Base-by-base conservation (phyloP, 2,888 invertebrate genomes). In the Dilophus febrilis region DNA sequence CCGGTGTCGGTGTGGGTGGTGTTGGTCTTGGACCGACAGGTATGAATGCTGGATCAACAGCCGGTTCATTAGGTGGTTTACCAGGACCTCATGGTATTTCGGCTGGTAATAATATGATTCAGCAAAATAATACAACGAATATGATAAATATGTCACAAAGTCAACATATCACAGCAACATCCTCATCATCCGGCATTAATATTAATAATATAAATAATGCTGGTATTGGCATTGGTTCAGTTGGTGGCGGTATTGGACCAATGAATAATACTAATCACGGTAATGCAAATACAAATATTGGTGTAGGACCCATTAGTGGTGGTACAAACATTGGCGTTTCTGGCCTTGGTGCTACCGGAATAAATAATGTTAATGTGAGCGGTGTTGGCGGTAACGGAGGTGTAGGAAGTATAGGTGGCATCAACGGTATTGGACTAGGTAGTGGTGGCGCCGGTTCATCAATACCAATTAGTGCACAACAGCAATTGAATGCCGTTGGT, bases 81-180 rank as follows among this genome's bases (percentile, higher is more conserved):
- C 49, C 49, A 40, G 50, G 49, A n/a, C n/a, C n/a, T n/a, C n/a
- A n/a, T 40, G 50, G 45, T 38, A 46, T 48, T 14, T 42, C 47
- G 35, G 45, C 44, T 31, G 38, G 29, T 7, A 26, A 19, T 26
- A 18, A 33, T 13, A 33, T 19, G n/a, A 27, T 19, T 8, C 27
- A 13, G 5, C 34, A 30, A 30, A 5, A 28, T 8, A 37, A 35
- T 30, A 13, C 13, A 3, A 12, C 30, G 2, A 22, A 19, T 14
- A 38, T 35, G 22, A 29, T 32, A 6, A 38, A 17, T 17, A 38
- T 38, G 17, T 35, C 41, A 16, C 41, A 41, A 38, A 38, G 17
- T n/a, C 41, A 41, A 22, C 41, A 41, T 19, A 38, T 41, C 26
- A 35, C 41, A 3, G 29, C 31, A 19, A 34, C 16, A 14, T 35